Evolutionary conservation across 37 sponge, comb jelly and placozoan genomes (phyloP).

Genomic region (Ephydatia muelleri): DNA sequence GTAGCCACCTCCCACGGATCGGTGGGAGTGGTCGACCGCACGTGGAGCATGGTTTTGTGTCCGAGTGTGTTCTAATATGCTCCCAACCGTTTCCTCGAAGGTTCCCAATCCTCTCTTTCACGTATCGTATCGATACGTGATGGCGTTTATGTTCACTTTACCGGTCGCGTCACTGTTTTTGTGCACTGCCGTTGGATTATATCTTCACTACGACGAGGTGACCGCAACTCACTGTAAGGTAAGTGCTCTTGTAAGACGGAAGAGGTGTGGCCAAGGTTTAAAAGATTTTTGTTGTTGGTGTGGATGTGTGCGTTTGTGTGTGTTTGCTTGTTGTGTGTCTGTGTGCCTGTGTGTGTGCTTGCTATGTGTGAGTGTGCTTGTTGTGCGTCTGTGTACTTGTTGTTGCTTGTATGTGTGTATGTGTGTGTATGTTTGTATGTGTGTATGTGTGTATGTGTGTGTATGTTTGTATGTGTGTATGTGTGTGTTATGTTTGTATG

Average conservation of each 20-base stretch:
- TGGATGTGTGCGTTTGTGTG: too few species aligned
- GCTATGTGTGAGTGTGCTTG: too few species aligned
- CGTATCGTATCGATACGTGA: conserved; percentile 34
- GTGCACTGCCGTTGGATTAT: conserved; percentile 10
- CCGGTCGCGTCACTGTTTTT: conserved; percentile 27
- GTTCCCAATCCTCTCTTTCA: conserved; percentile 33
- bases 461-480: too few species aligned
- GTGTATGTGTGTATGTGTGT: too few species aligned
- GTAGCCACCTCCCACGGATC: neutral
- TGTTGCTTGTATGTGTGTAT: too few species aligned
- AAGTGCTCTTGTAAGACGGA: neutral
- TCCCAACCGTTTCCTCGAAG: neutral
- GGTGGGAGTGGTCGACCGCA: neutral
- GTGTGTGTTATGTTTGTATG: too few species aligned
- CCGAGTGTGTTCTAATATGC: neutral
- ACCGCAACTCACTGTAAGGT: conserved; percentile 51
- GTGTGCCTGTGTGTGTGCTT: too few species aligned
- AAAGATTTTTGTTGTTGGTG: neutral
- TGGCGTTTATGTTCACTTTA: conserved; percentile 9
- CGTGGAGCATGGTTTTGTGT: neutral
- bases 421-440: too few species aligned
- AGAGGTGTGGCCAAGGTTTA: neutral
- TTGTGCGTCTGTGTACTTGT: too few species aligned
- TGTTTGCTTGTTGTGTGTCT: too few species aligned
- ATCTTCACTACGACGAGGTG: conserved; percentile 30